phyloP scores from a whole-genome alignment of 2,113 vertebrate genomes.

The Oceanites oceanicus region DNA sequence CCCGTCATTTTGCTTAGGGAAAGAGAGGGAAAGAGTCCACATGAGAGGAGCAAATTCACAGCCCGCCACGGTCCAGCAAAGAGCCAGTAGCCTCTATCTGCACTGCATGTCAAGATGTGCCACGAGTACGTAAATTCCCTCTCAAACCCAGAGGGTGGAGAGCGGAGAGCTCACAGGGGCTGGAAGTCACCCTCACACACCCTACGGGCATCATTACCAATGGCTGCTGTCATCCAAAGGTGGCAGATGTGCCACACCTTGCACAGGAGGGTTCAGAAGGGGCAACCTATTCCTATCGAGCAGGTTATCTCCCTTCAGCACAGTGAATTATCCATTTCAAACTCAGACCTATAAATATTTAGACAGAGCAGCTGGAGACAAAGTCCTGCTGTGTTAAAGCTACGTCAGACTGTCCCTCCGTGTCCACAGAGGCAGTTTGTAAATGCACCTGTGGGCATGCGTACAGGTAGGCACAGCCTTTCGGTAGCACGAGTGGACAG shows the following conservation, averaged over 20 bases:
- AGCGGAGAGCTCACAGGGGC: not conserved
- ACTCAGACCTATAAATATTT: not conserved
- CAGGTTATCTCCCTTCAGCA: not conserved
- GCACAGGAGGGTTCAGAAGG: not conserved
- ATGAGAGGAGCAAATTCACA: not conserved
- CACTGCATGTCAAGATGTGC: not conserved
- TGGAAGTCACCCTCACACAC: not conserved
- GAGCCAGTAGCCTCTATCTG: not conserved
- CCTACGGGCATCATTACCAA: rapidly evolving
- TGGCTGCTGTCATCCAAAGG: not conserved
- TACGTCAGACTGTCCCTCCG: not conserved
- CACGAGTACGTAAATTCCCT: rapidly evolving
- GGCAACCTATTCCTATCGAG: not conserved
- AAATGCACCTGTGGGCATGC: not conserved
- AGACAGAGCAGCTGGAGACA: not conserved
- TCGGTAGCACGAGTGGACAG: not conserved
- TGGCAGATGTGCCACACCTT: not conserved
- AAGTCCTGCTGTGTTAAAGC: not conserved
- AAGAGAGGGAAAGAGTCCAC: not conserved
- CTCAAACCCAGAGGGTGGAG: not conserved
- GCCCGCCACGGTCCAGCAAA: not conserved
- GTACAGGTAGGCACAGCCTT: not conserved
- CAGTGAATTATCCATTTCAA: not conserved
- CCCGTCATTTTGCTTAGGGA: slow-evolving; percentile 90
- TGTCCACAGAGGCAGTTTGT: not conserved